A percentile compares a stretch with the other conserved stretches of the same genome.
Conservation (phyloP, 2,888 invertebrate genomes). For the Cantharis rufa region DNA sequence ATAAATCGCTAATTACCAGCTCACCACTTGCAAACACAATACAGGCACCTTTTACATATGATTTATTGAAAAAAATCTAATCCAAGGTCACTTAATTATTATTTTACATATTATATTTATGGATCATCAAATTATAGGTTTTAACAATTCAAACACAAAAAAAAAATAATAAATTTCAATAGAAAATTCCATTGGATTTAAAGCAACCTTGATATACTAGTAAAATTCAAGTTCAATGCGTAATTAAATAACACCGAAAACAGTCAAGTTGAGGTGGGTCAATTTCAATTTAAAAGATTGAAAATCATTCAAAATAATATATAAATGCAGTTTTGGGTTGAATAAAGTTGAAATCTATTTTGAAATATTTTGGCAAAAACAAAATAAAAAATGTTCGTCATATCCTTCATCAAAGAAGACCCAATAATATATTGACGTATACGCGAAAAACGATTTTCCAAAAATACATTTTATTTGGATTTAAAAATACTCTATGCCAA, state of each 20-base stretch:
- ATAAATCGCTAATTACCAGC: no score
- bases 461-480: no score
- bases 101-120: not conserved
- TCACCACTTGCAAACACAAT: no score
- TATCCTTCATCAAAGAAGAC: not conserved
- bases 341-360: no score
- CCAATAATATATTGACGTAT: no score
- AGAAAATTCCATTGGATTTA: not conserved
- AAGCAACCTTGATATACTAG: not conserved
- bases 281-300: not conserved
- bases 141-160: not conserved
- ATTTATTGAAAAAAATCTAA: not conserved
- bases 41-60: no score
- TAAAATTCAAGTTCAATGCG: not conserved
- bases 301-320: not conserved
- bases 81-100: not conserved
- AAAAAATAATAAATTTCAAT: not conserved
- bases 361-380: no score
- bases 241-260: not conserved
- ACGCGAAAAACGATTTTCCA: no score
- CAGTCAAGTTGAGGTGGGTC: not conserved
- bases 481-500: no score
- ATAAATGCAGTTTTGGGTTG: not conserved
- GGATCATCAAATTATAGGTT: not conserved
- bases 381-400: not conserved